Evolutionary conservation across 2,113 vertebrate species (phyloP).

Genomic region (Calypte anna): DNA sequence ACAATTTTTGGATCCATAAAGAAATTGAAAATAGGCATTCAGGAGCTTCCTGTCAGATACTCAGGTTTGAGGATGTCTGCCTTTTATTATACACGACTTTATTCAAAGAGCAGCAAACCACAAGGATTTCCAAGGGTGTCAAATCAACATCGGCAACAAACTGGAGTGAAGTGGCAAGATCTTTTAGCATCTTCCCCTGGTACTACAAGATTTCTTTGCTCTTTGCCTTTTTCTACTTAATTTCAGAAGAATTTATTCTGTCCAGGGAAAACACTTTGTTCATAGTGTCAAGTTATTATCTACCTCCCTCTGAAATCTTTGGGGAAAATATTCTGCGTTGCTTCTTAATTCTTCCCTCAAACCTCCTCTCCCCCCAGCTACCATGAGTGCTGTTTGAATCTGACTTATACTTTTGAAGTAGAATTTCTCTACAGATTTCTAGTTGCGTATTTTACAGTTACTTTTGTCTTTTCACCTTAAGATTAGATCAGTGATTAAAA

Average conservation of each 20-base stretch:
- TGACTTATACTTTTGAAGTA: background rate
- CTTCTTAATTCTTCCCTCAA: background rate
- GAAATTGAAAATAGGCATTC: background rate
- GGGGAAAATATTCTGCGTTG: background rate
- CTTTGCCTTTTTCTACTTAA: background rate
- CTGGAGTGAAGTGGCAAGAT: background rate
- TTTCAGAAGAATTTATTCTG: background rate
- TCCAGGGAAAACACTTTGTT: background rate
- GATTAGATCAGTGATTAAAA: background rate
- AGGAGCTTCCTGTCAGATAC: background rate
- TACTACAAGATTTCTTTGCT: background rate
- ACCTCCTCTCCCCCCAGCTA: rapidly evolving
- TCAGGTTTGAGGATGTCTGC: background rate
- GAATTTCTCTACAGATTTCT: background rate
- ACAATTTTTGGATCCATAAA: background rate
- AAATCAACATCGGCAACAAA: background rate
- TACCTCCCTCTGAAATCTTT: background rate
- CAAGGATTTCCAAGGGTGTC: background rate
- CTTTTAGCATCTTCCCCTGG: background rate
- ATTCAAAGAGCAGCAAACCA: background rate
- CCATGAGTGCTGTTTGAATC: background rate
- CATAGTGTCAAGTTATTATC: background rate
- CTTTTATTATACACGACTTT: background rate
- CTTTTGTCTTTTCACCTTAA: background rate
- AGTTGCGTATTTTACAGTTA: background rate